Evolutionary conservation across 2,888 invertebrate genomes (phyloP).

Genomic region (Hirtodrosophila cameraria): DNA sequence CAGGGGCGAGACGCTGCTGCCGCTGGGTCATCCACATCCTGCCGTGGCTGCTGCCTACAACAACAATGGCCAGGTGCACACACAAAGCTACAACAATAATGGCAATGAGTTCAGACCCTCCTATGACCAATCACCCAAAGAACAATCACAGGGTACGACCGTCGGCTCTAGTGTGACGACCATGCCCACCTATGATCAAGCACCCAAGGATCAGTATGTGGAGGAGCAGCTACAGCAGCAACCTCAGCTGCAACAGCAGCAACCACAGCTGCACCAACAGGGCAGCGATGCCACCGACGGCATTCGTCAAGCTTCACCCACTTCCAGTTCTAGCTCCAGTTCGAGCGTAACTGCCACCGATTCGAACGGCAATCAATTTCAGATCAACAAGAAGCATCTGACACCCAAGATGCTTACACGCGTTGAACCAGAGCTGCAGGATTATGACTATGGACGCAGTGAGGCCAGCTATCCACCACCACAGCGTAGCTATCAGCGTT

Average conservation of each 20-base stretch:
- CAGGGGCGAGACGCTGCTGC: constrained; percentile 82
- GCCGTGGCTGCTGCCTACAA: constrained; percentile 79
- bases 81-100: constrained; percentile 52
- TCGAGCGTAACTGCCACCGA: constrained; percentile 60
- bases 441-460: constrained; percentile 62
- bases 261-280: constrained; percentile 27
- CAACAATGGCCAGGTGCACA: constrained; percentile 65
- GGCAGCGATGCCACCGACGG: constrained; percentile 51
- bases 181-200: constrained; percentile 72
- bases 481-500: constrained; percentile 59
- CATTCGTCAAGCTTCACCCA: constrained; percentile 23
- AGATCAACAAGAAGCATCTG: constrained; percentile 63
- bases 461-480: constrained; percentile 45
- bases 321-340: constrained; percentile 5
- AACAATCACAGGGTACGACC: constrained; percentile 56
- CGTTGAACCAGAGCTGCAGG: constrained; percentile 63
- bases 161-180: constrained; percentile 71
- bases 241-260: too few relatives aligned
- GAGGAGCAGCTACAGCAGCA: constrained; percentile 69
- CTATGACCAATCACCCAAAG: constrained; percentile 54
- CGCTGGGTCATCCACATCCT: constrained; percentile 80
- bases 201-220: constrained; percentile 64
- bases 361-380: constrained; percentile 69
- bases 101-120: constrained; percentile 57
- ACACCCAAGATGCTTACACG: constrained; percentile 75